phyloP scores from a whole-genome alignment of 2,797 vertebrate genomes.

The Pangasius macronema region DNA sequence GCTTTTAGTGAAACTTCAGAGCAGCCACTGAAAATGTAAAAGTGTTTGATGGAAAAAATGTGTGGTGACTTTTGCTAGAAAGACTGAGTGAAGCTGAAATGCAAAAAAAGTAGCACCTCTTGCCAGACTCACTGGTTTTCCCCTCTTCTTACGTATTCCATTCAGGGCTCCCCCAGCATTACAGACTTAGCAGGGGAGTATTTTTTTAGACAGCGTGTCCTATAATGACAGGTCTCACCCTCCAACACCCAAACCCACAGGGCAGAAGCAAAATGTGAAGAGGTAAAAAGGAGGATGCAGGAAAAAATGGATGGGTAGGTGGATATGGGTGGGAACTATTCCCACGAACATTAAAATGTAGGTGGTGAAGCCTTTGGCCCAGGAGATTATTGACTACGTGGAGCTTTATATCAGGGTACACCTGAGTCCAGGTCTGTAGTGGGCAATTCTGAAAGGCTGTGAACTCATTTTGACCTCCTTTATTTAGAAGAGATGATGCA shows the following conservation, averaged over 20 bases:
- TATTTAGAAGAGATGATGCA: not conserved
- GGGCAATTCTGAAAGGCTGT: slow-evolving; percentile 17
- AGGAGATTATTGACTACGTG: slow-evolving; percentile 14
- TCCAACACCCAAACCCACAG: slow-evolving; percentile 50
- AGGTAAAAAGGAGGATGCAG: slow-evolving; percentile 19
- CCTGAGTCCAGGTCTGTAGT: not conserved
- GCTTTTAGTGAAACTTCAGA: slow-evolving; percentile 1
- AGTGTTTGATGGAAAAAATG: slow-evolving; percentile 21
- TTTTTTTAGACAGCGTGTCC: slow-evolving; percentile 31
- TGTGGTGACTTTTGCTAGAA: slow-evolving; percentile 4
- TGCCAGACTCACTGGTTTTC: slow-evolving; percentile 22
- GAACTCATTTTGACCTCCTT: slow-evolving; percentile 14
- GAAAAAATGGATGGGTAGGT: slow-evolving; percentile 34
- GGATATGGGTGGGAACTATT: slow-evolving; percentile 37
- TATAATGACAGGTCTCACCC: slow-evolving; percentile 49
- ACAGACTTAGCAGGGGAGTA: slow-evolving; percentile 40
- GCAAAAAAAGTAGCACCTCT: slow-evolving; percentile 15
- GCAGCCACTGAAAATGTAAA: slow-evolving; percentile 19
- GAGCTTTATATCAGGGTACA: slow-evolving; percentile 27
- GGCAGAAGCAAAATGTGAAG: slow-evolving; percentile 31
- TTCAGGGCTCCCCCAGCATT: slow-evolving; percentile 16
- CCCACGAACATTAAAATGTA: slow-evolving; percentile 25
- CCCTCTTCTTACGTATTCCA: not conserved
- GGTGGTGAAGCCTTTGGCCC: slow-evolving; percentile 30
- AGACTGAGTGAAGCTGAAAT: slow-evolving; percentile 9